Evolutionary conservation across 2,888 invertebrate species (phyloP), one percentile per base, ranked within the genome.

Genomic region (Colletes collaris): DNA sequence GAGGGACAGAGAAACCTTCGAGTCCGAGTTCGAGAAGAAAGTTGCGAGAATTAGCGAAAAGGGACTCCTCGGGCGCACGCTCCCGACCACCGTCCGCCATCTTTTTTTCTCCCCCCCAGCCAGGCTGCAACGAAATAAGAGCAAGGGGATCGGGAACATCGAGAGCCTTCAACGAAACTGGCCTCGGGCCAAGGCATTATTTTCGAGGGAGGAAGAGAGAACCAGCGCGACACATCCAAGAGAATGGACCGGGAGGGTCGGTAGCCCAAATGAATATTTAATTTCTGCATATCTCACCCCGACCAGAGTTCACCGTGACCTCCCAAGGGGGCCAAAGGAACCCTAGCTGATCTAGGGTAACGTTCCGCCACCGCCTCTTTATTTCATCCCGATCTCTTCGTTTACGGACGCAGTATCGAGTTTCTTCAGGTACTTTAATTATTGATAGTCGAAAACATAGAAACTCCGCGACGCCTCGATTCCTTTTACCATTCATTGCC

Each of bases 181-280:
- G 88, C 89, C 84, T 16, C 56, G 13, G 78, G 88, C 88, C 88
- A 88, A 87, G 70, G 77, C 78, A 83, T 83, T 86, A 87, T 83
- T 88, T 86, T 73, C 71, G 19, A 72, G 77, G 19, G 62, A 53
- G 10, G 53, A 64, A 40, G 66, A 68, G 68, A 64, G 52, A 19
- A 44, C 37, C 27, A 27, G 63, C 16, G 67, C 11, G 70, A 56
- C 58, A 66, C 50, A 64, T 35, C 59, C 44, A 56, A 46, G 53
- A 52, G 73, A 50, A 55, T 67, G 62, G 74, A 79, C 66, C 52
- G 46, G 44, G 8, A 66, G 76, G 82, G 81, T 79, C 79, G 75
- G 76, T 82, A 84, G 84, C 85, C 86, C 88, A 85, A 89, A 90
- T 90, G 90, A 90, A 90, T 90, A 90, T 90, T 90, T 90, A 90